Base-by-base conservation (phyloP, 2,888 invertebrate species). In the Acanthosepion esculentum region DNA sequence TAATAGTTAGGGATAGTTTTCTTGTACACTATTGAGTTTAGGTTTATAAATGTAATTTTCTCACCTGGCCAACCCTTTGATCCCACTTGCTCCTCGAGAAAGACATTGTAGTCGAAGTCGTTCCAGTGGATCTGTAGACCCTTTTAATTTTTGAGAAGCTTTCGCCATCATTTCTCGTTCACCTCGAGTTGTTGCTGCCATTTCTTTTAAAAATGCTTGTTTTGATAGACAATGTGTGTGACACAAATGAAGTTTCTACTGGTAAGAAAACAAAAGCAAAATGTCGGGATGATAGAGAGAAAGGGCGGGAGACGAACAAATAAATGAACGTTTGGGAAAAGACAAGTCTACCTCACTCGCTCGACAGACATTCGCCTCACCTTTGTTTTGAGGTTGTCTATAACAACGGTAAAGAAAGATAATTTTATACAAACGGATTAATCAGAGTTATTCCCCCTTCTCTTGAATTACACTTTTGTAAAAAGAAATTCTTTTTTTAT, bases 61-160 rank as follows among this genome's bases (percentile, higher is more conserved):
- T 98, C 97, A 99, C 98, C 99, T 98, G 96, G 98, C 98, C 94
- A 99, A 98, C 2, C 98, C 98, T 96, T 99, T 98, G 97, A 99
- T 99, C 94, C 99, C 99, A 53, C 98, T 98, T 55, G 99, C 98
- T 48, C 99, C 99, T 95, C 99, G 98, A 1, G 98, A 98, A 94
- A 99, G 98, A 97, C 99, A 99, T 95, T 98, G 98, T 95, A 99
- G 98, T 94, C 99, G 98, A 95, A 99, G 97, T 97, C 98, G 98
- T 97, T 99, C 98, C 95, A 99, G 97, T 0, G 99, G 98, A 97
- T 99, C 99, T 95, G 98, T 98, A 48, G 98, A 98, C 94, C 98
- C 97, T 95, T 98, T 97, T 94, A 98, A 97, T 95, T 97, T 96
- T 95, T 97, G 96, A 94, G 97, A 96, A 18, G 97, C 97, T 97